These are phyloP conservation scores for Synaphobranchus kaupii DNA, from an alignment of 2,797 vertebrate genomes.

Conservation along the genomic window DNA sequence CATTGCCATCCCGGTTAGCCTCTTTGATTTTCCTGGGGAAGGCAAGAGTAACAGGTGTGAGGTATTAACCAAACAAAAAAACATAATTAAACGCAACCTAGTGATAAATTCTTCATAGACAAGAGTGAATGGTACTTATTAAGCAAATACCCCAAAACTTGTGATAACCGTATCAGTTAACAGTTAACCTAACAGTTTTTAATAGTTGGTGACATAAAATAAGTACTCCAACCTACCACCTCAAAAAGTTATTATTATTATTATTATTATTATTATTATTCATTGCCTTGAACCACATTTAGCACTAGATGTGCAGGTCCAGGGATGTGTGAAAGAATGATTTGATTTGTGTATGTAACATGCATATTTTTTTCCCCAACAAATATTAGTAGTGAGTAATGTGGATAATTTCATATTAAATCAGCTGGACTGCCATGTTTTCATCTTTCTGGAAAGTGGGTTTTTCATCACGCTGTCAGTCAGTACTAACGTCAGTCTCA, in stretches of 20 bases:
- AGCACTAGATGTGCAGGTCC: not conserved
- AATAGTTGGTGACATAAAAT: not conserved
- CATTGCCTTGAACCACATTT: not conserved
- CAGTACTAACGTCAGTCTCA: slow-evolving; percentile 24
- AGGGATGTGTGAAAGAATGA: not conserved
- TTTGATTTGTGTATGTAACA: not conserved
- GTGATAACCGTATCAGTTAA: too few relatives aligned
- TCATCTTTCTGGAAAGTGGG: slow-evolving; percentile 5
- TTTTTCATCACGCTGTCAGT: slow-evolving; percentile 4
- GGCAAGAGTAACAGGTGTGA: slow-evolving; percentile 57
- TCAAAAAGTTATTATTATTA: not conserved
- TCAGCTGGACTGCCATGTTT: not conserved
- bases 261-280: not conserved
- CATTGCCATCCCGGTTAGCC: slow-evolving; percentile 53
- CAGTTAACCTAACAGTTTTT: not conserved
- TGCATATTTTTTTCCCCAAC: not conserved
- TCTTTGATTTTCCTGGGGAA: slow-evolving; percentile 58
- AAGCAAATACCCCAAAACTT: not conserved
- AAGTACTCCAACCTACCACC: not conserved
- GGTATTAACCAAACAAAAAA: slow-evolving; percentile 40
- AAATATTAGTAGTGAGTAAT: not conserved
- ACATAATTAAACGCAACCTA: not conserved
- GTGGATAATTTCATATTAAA: slow-evolving; percentile 14
- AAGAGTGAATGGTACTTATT: not conserved
- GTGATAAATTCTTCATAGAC: not conserved